phyloP scores from a whole-genome alignment of 1,140 invertebrate genomes.

The Orchestia grillus region DNA sequence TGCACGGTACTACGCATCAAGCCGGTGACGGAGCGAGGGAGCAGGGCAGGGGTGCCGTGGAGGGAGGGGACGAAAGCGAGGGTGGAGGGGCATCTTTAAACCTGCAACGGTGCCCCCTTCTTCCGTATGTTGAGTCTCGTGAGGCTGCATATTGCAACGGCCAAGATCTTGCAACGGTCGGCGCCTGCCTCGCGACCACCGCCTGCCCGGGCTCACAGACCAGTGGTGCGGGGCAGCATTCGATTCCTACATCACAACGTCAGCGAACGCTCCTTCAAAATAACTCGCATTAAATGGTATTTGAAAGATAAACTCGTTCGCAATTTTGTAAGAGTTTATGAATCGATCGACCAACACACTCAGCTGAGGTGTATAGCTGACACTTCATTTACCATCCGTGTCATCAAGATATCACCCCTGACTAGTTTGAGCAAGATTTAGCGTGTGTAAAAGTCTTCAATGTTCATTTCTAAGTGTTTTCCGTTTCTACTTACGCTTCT shows the following conservation, averaged over 20 bases:
- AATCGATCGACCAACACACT: not conserved
- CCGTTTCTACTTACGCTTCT: not conserved
- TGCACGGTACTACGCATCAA: not conserved
- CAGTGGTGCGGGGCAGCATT: no score
- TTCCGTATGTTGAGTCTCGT: not conserved
- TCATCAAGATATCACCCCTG: not conserved
- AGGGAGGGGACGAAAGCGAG: not conserved
- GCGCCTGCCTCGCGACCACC: not conserved
- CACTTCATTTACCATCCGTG: not conserved
- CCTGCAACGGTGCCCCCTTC: conserved; percentile 1
- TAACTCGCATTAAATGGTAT: not conserved
- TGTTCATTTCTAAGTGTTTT: no score
- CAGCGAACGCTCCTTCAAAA: not conserved
- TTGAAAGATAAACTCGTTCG: not conserved
- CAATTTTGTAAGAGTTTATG: not conserved
- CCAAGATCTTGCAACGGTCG: not conserved
- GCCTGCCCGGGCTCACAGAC: no score
- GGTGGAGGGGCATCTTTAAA: not conserved
- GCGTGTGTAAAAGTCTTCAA: no score
- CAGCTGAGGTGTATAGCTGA: not conserved
- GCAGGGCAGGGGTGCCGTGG: not conserved
- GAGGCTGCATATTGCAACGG: not conserved
- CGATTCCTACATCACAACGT: not conserved
- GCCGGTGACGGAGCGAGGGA: not conserved
- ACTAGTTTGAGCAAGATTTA: not conserved